Base-by-base conservation (phyloP, 2,888 invertebrate genomes). In the Meiosimyza platycephala region DNA sequence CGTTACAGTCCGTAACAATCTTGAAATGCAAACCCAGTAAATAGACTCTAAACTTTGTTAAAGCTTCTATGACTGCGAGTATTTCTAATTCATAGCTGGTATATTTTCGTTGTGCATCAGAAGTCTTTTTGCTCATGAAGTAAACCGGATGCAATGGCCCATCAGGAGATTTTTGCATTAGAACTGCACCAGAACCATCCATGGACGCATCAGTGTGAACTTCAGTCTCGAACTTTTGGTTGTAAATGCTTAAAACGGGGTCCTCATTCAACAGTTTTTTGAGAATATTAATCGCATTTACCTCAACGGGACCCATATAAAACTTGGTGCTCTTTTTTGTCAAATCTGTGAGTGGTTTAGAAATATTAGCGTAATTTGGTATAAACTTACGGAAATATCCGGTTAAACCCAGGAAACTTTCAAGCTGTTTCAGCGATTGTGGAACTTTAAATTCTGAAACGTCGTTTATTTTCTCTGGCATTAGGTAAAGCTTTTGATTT, bases 321-420 rank as follows among this genome's bases (percentile, higher is more conserved):
- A 73, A 73, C 22, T 52, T 50, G 54, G 7, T 48, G 18, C 16
- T 50, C 13, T 62, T 52, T 74, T 74, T 48, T 18, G n/a, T 55
- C 22, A 76, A 22, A 48, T 78, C 75, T 13, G 54, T 52, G n/a
- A 66, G 60, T 11, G 69, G 69, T n/a, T 60, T 59, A 4, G 69
- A 59, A 59, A 69, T 69, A 48, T 59, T 51, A 13, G 63, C 33
- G 33, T 50, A 71, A 6, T 71, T 63, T n/a, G 75, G 64, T n/a
- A n/a, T n/a, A n/a, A n/a, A n/a, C n/a, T n/a, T n/a, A n/a, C n/a
- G n/a, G n/a, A n/a, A n/a, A n/a, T n/a, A n/a, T n/a, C n/a, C n/a
- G 3, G 80, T 77, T 72, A 84, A 64, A 0, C 83, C 83, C 7
- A 83, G 57, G 70, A 83, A 83, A 68, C 80, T 79, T 40, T 79